Evolutionary conservation across 37 sponge, comb jelly and placozoan species (phyloP).

Genomic region (Spongilla lacustris): DNA sequence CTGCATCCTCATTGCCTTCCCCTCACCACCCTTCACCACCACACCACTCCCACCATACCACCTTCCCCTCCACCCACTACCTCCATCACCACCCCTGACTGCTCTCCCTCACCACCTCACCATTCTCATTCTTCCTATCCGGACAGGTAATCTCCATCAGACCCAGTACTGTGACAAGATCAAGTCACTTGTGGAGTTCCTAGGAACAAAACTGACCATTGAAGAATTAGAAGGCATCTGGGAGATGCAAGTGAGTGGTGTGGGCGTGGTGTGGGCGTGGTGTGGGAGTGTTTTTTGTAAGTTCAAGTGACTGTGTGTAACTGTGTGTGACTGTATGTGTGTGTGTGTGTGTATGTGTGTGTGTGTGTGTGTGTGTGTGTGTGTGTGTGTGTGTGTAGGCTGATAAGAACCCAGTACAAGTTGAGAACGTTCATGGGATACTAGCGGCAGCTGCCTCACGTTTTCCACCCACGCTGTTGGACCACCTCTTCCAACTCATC

Average conservation of each 20-base stretch:
- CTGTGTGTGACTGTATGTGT: background rate
- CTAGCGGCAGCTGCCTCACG: constrained; percentile 70
- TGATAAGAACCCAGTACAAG: constrained; percentile 75
- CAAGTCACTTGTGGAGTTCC: constrained; percentile 88
- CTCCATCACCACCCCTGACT: background rate
- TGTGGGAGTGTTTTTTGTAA: background rate
- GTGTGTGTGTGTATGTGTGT: background rate
- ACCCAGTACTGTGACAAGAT: constrained; percentile 94
- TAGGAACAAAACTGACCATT: constrained; percentile 78
- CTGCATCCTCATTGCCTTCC: background rate
- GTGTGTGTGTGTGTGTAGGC: constrained; percentile 13
- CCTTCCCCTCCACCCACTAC: background rate
- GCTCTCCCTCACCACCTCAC: background rate
- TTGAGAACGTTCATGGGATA: constrained; percentile 14
- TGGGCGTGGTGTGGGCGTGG: background rate
- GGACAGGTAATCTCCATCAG: constrained; percentile 93
- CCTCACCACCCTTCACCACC: background rate
- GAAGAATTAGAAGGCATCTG: constrained; percentile 86
- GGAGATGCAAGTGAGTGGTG: constrained; percentile 76
- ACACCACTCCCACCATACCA: background rate
- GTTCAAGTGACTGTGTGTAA: too few species aligned
- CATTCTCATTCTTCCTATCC: too few species aligned
- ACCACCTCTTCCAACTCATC: constrained; percentile 84
- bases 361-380: constrained; percentile 6
- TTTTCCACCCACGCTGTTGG: constrained; percentile 71